Percentiles rank a stretch among this genome's conserved stretches.
Conservation (phyloP, 2,113 vertebrate species). For the Theropithecus gelada region DNA sequence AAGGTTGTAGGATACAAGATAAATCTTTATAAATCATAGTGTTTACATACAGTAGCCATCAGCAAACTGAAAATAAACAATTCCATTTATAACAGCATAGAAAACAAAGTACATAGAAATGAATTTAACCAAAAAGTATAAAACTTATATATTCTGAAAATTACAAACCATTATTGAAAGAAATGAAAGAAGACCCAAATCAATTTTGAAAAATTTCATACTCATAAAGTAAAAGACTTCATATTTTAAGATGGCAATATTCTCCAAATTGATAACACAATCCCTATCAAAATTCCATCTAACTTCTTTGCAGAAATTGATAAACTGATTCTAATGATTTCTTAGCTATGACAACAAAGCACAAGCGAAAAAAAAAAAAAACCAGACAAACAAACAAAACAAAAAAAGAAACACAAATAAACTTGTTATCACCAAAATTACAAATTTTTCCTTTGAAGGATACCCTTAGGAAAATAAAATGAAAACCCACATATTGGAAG, state of each 20-base stretch:
- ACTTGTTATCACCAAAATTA: background rate
- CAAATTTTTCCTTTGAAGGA: background rate
- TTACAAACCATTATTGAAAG: background rate
- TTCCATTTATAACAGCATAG: background rate
- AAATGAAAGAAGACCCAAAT: background rate
- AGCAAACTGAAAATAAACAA: background rate
- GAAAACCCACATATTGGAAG: background rate
- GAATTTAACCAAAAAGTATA: background rate
- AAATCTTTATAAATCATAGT: background rate
- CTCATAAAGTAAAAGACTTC: background rate
- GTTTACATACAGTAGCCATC: background rate
- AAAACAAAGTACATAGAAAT: background rate
- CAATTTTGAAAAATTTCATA: background rate
- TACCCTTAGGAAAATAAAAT: background rate
- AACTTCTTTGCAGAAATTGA: background rate
- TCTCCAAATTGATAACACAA: background rate
- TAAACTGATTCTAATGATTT: background rate
- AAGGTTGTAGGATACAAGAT: background rate
- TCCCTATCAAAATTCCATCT: background rate
- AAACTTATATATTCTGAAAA: background rate
- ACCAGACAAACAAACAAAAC: background rate
- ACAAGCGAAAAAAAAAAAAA: background rate
- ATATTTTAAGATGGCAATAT: background rate
- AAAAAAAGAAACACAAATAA: background rate
- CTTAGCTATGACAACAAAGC: background rate